These are phyloP conservation scores for Silurus meridionalis DNA, from an alignment of 2,113 vertebrate species.

Conservation along the genomic window DNA sequence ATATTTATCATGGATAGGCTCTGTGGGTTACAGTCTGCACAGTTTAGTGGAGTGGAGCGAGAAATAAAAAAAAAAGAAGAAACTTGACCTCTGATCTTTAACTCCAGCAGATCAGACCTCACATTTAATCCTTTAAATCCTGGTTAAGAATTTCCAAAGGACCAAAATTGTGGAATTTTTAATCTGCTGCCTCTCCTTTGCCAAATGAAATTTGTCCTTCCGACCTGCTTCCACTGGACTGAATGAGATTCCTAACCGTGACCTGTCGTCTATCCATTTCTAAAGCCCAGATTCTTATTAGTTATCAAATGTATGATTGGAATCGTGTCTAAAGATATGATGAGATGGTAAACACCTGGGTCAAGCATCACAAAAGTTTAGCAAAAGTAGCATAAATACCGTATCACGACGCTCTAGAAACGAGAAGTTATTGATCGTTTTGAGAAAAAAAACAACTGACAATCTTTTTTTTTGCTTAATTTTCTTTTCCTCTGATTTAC, in stretches of 20 bases:
- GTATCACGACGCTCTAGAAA: neutral
- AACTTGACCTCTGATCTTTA: slow-evolving; percentile 47
- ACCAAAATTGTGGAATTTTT: slow-evolving; percentile 57
- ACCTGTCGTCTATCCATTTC: slow-evolving; percentile 18
- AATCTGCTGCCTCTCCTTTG: slow-evolving; percentile 44
- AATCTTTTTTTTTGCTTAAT: neutral
- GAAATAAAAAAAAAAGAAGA: slow-evolving; percentile 53
- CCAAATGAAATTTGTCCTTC: slow-evolving; percentile 28
- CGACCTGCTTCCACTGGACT: slow-evolving; percentile 10
- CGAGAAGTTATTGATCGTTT: neutral
- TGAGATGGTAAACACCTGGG: neutral
- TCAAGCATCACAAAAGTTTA: neutral
- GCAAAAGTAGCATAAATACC: neutral
- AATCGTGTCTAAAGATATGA: neutral
- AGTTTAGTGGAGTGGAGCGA: neutral
- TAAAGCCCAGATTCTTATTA: neutral
- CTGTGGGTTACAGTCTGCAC: slow-evolving; percentile 14
- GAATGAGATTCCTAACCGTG: neutral
- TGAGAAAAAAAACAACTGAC: neutral
- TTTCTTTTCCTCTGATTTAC: neutral
- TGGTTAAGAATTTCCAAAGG: slow-evolving; percentile 47
- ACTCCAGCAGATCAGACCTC: slow-evolving; percentile 39
- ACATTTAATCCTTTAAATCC: slow-evolving; percentile 55
- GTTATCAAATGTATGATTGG: neutral
- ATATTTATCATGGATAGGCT: slow-evolving; percentile 32